Evolutionary conservation across 2,797 vertebrate genomes (phyloP), one percentile per base, ranked within the genome.

Genomic region (Typhlichthys subterraneus): DNA sequence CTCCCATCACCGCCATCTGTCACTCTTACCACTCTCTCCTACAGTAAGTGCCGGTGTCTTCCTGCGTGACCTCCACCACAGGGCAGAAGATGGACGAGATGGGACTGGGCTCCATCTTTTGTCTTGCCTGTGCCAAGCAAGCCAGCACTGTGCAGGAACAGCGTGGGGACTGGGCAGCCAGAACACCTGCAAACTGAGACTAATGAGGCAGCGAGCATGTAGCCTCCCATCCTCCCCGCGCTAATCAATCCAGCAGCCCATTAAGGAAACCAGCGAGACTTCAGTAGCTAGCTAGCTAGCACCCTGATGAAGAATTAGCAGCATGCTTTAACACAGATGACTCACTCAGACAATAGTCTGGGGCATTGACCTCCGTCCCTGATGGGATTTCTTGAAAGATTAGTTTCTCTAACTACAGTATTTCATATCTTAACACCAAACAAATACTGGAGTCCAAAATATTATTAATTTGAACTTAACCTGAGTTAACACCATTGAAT

Each of bases 161-260:
- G 42, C 10, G 17, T 11, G 45, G 56, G 14, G 38, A 38, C 17
- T 63, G 69, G 81, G 81, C 81, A 75, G 77, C 79, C 67, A 87
- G 85, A 89, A 89, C 89, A 92, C 89, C 90, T 91, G 91, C 88
- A 82, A 81, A 87, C 79, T 70, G 82, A 91, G 85, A 91, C 88
- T 93, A 92, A 93, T 91, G 91, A 93, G 90, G 85, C 87, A 77
- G 79, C 77, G 33, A 80, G 80, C 63, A 67, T 60, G 11, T 47
- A 57, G 77, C 79, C 73, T 73, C 87, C 85, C 85, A 67, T 87
- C 86, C 84, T 89, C 84, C 88, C 85, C 5, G 45, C 67, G 45
- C 87, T 92, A 90, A 92, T 93, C 90, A 91, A 89, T 92, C 86
- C 89, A 75, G 84, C 82, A 29, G 53, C 70, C 82, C 84, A 89